Evolutionary conservation across 2,888 invertebrate genomes (phyloP), one percentile per base, ranked within the genome.

Genomic region (Phragmatobia fuliginosa): DNA sequence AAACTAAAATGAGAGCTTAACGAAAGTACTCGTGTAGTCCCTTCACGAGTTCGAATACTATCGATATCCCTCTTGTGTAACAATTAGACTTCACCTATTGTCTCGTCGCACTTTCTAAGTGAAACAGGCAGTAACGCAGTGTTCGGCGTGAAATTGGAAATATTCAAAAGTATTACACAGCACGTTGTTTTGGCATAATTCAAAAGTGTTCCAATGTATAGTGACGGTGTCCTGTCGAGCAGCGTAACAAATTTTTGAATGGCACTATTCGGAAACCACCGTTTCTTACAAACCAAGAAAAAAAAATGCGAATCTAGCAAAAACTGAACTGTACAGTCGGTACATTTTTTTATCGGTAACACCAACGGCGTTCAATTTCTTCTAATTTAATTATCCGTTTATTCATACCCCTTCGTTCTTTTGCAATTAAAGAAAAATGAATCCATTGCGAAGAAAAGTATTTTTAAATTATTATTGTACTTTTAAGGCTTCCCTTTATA

Each of bases 81-180:
- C 87, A 88, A 90, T 90, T 87, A 86, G 85, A 82, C 85, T 85
- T 82, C 75, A 79, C 81, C 82, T 81, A 90, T 92, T 91, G 91
- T 91, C 78, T 87, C 78, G 69, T 68, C 77, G 75, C 78, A 90
- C 93, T 94, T 93, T 94, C 93, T 90, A 92, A 91, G 87, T 87
- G 87, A 86, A 89, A 89, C 85, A 87, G 83, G 83, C 83, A 83
- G 82, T 72, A 83, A 77, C 77, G 75, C 82, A 84, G 76, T 81
- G 78, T 88, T 88, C 85, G 83, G 84, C 90, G 87, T 87, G 87
- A 91, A 92, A 92, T 91, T 82, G 81, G 76, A 86, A 91, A 91
- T 90, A 86, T 83, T 85, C 87, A 88, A 85, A 87, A 87, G 85
- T 80, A 75, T 80, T 75, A 72, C 38, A 70, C 71, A 61, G 70